Percentiles rank a stretch among this genome's conserved stretches.
phyloP scores from a whole-genome alignment of 2,888 invertebrate species.

The Linnaemya tessellans region DNA sequence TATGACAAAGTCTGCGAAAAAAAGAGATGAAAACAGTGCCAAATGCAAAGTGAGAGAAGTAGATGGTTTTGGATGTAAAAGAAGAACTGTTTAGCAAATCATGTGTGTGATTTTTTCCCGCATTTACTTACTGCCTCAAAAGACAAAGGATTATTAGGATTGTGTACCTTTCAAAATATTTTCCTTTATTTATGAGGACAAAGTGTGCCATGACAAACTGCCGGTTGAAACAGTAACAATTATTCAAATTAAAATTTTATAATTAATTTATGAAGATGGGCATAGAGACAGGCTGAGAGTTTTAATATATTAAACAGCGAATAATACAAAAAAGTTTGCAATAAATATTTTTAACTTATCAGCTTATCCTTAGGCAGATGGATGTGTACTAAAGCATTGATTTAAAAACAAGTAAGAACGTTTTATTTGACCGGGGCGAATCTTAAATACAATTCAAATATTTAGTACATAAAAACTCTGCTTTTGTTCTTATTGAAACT shows the following conservation, averaged over 20 bases:
- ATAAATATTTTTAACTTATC: too few species aligned
- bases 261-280: slow-evolving; percentile 70
- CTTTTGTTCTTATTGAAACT: too few species aligned
- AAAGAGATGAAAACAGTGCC: slow-evolving; percentile 4
- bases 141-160: slow-evolving; percentile 46
- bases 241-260: slow-evolving; percentile 73
- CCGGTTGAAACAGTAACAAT: slow-evolving; percentile 61
- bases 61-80: not conserved
- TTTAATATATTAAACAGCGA: too few species aligned
- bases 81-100: slow-evolving; percentile 50
- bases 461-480: too few species aligned
- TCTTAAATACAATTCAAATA: too few species aligned
- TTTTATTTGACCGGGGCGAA: too few species aligned
- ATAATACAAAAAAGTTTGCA: too few species aligned
- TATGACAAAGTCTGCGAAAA: slow-evolving; percentile 6
- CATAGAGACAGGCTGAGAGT: not conserved
- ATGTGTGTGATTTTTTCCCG: slow-evolving; percentile 48
- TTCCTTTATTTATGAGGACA: slow-evolving; percentile 43
- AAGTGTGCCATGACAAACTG: slow-evolving; percentile 58
- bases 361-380: too few species aligned
- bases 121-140: not conserved
- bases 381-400: too few species aligned
- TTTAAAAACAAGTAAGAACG: too few species aligned
- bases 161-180: slow-evolving; percentile 5
- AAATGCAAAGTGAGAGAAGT: not conserved